Conservation (phyloP, 2,113 vertebrate genomes). For the Cepphus grylle region DNA sequence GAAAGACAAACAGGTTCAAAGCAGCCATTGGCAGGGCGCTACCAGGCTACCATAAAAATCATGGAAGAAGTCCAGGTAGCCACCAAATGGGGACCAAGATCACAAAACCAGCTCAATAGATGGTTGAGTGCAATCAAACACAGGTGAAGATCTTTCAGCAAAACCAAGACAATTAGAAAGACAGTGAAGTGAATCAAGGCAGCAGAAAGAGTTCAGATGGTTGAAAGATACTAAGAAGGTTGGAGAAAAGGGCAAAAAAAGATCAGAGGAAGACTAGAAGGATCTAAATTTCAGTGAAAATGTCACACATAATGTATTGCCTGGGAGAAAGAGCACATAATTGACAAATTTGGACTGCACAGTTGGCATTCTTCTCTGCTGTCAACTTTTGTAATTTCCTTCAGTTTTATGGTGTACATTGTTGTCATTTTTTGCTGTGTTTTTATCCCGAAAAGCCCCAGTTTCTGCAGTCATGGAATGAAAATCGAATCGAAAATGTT, state of each 20-base stretch:
- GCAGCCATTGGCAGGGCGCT: background rate
- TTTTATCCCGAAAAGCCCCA: background rate
- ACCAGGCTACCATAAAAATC: background rate
- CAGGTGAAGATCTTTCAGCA: background rate
- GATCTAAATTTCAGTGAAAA: background rate
- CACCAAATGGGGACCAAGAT: background rate
- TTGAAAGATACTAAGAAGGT: background rate
- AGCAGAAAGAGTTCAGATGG: background rate
- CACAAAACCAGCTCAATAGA: background rate
- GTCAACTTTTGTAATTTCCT: background rate
- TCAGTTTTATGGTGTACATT: background rate
- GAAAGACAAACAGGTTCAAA: background rate
- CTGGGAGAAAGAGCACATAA: background rate
- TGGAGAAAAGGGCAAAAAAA: background rate
- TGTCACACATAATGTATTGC: background rate
- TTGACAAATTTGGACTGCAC: background rate
- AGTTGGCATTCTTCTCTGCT: background rate
- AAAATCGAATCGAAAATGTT: background rate
- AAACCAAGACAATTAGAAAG: background rate
- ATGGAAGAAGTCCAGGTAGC: background rate
- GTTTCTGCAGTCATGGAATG: background rate
- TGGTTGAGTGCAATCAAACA: background rate
- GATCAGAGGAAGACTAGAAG: background rate
- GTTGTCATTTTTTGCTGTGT: background rate
- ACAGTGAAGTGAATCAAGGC: background rate